Percentiles rank a stretch among this genome's conserved stretches.
These are phyloP conservation scores for Scaptomyza flava DNA, from an alignment of 2,888 invertebrate species.

Conservation along the genomic window DNA sequence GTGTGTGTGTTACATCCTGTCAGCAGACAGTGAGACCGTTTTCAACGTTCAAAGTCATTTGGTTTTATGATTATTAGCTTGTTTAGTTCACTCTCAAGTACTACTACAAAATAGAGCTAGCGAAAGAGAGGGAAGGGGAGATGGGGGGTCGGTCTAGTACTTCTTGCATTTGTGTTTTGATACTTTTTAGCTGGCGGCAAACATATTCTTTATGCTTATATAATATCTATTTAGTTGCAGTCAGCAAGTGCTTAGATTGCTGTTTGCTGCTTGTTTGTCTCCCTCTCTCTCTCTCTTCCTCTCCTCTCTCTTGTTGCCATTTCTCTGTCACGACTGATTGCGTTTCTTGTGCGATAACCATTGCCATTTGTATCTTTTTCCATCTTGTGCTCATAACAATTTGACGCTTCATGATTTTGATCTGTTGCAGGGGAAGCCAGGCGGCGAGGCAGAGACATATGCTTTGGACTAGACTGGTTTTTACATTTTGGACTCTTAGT, in stretches of 20 bases:
- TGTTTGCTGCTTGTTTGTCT: constrained; percentile 62
- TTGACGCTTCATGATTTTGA: constrained; percentile 78
- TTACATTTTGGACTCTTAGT: not conserved
- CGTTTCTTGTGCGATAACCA: constrained; percentile 68
- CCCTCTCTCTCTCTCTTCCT: constrained; percentile 5
- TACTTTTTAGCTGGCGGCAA: constrained; percentile 52
- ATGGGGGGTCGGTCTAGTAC: not conserved
- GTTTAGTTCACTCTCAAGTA: constrained; percentile 76
- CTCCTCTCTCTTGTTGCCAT: constrained; percentile 11
- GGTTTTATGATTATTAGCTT: constrained; percentile 84
- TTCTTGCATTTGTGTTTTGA: constrained; percentile 17
- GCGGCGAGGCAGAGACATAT: constrained; percentile 4
- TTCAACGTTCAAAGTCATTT: constrained; percentile 81
- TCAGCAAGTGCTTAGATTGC: constrained; percentile 63
- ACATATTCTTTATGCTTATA: constrained; percentile 79
- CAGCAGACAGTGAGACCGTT: constrained; percentile 43
- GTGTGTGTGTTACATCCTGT: constrained; percentile 40
- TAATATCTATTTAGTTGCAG: constrained; percentile 77
- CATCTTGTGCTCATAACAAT: constrained; percentile 76
- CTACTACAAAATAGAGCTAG: not conserved
- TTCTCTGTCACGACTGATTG: constrained; percentile 71
- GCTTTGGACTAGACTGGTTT: constrained; percentile 12
- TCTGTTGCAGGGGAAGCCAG: constrained; percentile 18
- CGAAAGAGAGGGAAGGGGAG: too few species aligned
- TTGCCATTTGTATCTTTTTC: constrained; percentile 63